Evolutionary conservation across 2,113 vertebrate genomes (phyloP).

Genomic region (Perca schrenkii): DNA sequence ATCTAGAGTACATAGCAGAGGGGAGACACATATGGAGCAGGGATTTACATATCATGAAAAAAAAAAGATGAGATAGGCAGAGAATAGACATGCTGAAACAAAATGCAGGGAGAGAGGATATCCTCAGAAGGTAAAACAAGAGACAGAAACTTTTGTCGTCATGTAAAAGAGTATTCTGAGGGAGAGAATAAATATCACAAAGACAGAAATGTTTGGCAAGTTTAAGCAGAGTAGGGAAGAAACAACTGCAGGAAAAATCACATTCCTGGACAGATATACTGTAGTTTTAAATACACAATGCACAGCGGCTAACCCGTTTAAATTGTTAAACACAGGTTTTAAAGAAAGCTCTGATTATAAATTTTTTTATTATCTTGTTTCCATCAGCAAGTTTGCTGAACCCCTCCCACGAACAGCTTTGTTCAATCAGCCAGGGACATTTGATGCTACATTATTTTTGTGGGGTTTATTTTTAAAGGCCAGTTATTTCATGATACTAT

Average conservation of each 20-base stretch:
- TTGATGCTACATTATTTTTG: not conserved
- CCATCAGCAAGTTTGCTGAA: not conserved
- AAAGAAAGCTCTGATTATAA: not conserved
- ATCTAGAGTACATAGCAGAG: slow-evolving; percentile 86
- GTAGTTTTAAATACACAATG: not conserved
- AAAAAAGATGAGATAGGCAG: not conserved
- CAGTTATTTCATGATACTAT: too few species aligned
- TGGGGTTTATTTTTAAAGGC: too few species aligned
- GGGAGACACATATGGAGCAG: slow-evolving; percentile 48
- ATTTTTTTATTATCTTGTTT: not conserved
- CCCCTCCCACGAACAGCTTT: not conserved
- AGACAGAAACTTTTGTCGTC: not conserved
- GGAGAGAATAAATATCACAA: not conserved
- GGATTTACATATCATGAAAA: slow-evolving; percentile 37
- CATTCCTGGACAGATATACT: not conserved
- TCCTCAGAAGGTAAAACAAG: not conserved
- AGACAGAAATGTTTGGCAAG: not conserved
- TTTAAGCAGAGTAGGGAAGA: not conserved
- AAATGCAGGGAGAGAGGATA: not conserved
- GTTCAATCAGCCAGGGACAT: not conserved
- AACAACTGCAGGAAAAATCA: not conserved
- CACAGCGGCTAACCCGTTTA: not conserved
- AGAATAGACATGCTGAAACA: not conserved
- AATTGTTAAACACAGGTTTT: not conserved
- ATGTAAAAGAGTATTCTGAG: not conserved